A percentile compares a stretch with the other conserved stretches of the same genome.
phyloP scores from a whole-genome alignment of 2,797 vertebrate genomes.

The Nyctibius grandis region DNA sequence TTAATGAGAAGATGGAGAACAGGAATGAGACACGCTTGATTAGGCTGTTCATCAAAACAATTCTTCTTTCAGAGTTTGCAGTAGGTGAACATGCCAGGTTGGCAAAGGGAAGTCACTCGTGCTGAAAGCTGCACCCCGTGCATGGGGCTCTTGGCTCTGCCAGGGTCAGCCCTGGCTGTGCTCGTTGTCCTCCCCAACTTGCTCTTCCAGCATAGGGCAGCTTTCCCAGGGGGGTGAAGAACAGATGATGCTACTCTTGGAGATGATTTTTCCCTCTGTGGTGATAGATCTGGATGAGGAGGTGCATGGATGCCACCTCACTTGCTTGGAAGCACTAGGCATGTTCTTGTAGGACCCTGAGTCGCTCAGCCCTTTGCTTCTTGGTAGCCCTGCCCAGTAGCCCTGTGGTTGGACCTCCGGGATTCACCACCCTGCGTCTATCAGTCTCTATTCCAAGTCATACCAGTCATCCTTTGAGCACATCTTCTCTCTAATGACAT shows the following conservation, averaged over 20 bases:
- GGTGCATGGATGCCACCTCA: not conserved
- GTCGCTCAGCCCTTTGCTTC: not conserved
- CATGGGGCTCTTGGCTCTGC: not conserved
- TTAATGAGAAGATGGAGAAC: not conserved
- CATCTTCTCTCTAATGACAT: not conserved
- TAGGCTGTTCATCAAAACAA: not conserved
- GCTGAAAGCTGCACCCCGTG: not conserved
- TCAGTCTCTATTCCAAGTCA: not conserved
- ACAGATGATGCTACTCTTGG: not conserved
- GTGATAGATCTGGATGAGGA: not conserved
- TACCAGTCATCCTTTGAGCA: not conserved
- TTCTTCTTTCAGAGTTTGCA: not conserved
- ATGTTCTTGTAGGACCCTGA: not conserved
- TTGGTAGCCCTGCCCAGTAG: not conserved
- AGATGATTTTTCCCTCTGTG: not conserved
- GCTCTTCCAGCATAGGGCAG: not conserved
- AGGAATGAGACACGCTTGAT: not conserved
- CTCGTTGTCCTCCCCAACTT: not conserved
- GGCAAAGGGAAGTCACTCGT: rapidly evolving
- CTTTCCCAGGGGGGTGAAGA: not conserved
- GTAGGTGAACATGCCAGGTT: not conserved
- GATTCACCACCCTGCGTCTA: not conserved
- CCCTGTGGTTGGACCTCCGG: not conserved
- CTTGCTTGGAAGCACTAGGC: not conserved
- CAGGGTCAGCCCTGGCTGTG: rapidly evolving